These are phyloP conservation scores for Condylura cristata DNA, from an alignment of 2,113 vertebrate species.

Conservation along the genomic window DNA sequence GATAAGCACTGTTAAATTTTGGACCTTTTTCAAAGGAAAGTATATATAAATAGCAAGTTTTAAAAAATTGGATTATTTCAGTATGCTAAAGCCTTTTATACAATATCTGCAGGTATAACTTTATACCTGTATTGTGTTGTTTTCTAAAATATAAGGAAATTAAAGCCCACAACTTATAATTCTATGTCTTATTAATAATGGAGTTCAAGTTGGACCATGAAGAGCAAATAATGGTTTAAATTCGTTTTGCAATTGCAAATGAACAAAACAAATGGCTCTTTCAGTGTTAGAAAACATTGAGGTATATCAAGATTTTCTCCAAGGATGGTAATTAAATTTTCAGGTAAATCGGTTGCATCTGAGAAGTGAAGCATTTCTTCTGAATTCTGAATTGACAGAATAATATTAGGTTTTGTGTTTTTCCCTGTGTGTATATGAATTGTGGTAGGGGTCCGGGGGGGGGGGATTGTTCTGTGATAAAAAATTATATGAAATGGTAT, in stretches of 20 bases:
- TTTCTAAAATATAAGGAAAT: background rate
- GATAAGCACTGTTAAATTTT: background rate
- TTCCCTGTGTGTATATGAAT: background rate
- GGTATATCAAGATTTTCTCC: background rate
- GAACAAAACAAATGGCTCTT: background rate
- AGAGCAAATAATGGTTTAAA: conserved; percentile 39
- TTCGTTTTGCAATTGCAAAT: conserved; percentile 29
- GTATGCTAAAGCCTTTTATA: background rate
- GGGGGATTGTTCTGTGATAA: background rate
- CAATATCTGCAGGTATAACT: background rate
- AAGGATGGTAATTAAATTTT: conserved; percentile 14
- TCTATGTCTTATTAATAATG: background rate
- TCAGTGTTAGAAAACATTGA: background rate
- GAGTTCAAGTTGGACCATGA: background rate
- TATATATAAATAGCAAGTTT: background rate
- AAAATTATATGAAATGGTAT: background rate
- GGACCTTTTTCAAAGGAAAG: background rate
- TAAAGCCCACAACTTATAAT: background rate
- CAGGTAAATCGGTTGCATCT: background rate
- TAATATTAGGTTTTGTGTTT: background rate
- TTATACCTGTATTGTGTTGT: background rate
- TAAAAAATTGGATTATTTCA: background rate
- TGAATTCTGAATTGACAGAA: background rate
- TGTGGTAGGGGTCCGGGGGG: too few relatives aligned
- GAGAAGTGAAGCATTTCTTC: background rate